These are phyloP conservation scores for Nibea albiflora DNA, from an alignment of 2,113 vertebrate genomes.

Conservation along the genomic window DNA sequence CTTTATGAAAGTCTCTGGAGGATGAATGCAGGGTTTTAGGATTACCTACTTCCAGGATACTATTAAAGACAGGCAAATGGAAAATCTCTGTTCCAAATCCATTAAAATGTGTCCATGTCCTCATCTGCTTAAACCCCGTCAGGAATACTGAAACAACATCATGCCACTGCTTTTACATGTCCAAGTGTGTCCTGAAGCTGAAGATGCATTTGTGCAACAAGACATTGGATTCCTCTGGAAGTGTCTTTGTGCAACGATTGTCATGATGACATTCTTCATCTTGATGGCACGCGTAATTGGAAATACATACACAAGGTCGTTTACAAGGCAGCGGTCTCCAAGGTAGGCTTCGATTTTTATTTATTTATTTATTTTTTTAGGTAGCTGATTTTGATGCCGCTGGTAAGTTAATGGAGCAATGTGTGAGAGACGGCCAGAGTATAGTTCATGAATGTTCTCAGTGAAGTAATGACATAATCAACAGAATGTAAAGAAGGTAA, in stretches of 20 bases:
- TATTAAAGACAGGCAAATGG: constrained; percentile 48
- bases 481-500: too few relatives aligned
- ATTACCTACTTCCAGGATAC: constrained; percentile 65
- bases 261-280: constrained; percentile 8
- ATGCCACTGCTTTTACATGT: constrained; percentile 1
- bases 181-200: background rate
- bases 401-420: background rate
- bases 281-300: background rate
- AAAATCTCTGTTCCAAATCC: constrained; percentile 57
- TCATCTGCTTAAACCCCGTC: constrained; percentile 31
- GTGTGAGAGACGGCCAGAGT: too few relatives aligned
- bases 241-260: constrained; percentile 1
- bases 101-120: constrained; percentile 41
- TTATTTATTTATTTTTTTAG: too few relatives aligned
- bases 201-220: background rate
- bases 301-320: constrained; percentile 18
- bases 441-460: too few relatives aligned
- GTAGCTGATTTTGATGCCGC: background rate
- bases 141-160: constrained; percentile 15
- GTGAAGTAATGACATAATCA: too few relatives aligned
- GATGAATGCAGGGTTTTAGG: constrained; percentile 58
- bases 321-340: constrained; percentile 6
- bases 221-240: background rate
- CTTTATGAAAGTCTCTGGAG: constrained; percentile 62
- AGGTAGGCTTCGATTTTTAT: background rate